phyloP scores from a whole-genome alignment of 2,113 vertebrate genomes.

The Apistogramma diplotaenia region DNA sequence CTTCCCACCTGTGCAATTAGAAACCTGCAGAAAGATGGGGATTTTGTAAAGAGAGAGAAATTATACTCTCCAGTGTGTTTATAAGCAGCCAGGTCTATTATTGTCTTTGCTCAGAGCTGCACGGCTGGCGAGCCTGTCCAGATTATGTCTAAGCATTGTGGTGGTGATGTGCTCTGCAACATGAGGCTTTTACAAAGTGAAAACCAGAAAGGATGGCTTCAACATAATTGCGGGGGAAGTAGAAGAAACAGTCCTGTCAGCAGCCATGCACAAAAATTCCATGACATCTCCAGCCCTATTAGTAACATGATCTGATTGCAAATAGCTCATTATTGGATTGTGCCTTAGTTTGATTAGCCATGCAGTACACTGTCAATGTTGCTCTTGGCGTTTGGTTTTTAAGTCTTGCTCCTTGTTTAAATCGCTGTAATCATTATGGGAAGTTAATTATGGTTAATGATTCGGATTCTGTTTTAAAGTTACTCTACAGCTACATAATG shows the following conservation, averaged over 20 bases:
- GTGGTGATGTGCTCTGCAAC: not conserved
- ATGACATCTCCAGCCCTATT: constrained; percentile 39
- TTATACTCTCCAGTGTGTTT: constrained; percentile 9
- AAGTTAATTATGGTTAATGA: not conserved
- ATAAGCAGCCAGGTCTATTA: constrained; percentile 6
- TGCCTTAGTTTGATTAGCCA: constrained; percentile 28
- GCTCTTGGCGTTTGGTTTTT: constrained; percentile 11
- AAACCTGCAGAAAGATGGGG: constrained; percentile 11
- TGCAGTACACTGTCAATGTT: not conserved
- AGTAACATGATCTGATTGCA: constrained; percentile 27
- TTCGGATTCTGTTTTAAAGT: not conserved
- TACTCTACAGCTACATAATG: not conserved
- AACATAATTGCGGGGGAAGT: constrained; percentile 36
- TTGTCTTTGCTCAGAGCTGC: constrained; percentile 21
- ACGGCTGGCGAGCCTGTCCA: constrained; percentile 10
- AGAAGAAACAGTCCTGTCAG: constrained; percentile 34
- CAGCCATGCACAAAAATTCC: constrained; percentile 13
- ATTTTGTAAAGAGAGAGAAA: constrained; percentile 6
- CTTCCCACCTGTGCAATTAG: constrained; percentile 44
- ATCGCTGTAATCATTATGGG: not conserved
- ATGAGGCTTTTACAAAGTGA: constrained; percentile 10
- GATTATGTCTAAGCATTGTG: constrained; percentile 26
- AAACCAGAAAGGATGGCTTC: constrained; percentile 29
- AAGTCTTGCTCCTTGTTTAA: not conserved
- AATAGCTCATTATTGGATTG: constrained; percentile 42